A percentile compares a stretch with the other conserved stretches of the same genome.
Evolutionary conservation across 2,113 vertebrate genomes (phyloP).

Genomic region (Oenanthe oenanthe): DNA sequence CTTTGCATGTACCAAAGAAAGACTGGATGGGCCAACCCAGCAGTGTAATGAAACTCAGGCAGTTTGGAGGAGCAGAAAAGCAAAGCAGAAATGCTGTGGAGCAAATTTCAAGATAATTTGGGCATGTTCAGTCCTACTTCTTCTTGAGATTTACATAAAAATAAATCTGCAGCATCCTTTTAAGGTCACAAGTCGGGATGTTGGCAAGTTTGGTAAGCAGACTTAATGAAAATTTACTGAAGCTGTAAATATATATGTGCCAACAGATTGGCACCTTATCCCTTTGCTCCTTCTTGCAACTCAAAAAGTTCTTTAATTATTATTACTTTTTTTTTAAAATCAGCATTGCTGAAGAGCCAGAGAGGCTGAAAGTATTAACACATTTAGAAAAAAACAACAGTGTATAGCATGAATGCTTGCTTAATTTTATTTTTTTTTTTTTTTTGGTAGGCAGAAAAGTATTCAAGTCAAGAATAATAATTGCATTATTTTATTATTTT

Average conservation of each 20-base stretch:
- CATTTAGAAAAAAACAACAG: neutral
- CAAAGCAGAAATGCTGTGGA: neutral
- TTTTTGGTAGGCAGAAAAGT: neutral
- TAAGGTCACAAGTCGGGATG: neutral
- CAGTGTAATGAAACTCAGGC: neutral
- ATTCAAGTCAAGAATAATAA: neutral
- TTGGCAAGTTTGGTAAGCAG: neutral
- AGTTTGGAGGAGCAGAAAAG: neutral
- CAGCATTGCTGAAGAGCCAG: accelerated
- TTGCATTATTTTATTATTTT: neutral
- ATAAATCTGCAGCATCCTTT: neutral
- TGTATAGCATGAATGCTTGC: neutral
- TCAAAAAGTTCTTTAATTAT: neutral
- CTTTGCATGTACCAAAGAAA: neutral
- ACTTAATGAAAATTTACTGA: neutral
- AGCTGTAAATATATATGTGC: neutral
- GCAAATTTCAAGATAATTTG: neutral
- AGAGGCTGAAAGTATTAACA: neutral
- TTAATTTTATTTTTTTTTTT: neutral
- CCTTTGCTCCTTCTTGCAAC: neutral
- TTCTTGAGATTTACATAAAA: neutral
- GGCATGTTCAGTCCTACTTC: neutral
- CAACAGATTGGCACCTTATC: neutral
- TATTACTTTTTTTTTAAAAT: neutral
- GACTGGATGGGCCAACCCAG: neutral